Base-by-base conservation (phyloP, 2,797 vertebrate species). In the Echiichthys vipera region DNA sequence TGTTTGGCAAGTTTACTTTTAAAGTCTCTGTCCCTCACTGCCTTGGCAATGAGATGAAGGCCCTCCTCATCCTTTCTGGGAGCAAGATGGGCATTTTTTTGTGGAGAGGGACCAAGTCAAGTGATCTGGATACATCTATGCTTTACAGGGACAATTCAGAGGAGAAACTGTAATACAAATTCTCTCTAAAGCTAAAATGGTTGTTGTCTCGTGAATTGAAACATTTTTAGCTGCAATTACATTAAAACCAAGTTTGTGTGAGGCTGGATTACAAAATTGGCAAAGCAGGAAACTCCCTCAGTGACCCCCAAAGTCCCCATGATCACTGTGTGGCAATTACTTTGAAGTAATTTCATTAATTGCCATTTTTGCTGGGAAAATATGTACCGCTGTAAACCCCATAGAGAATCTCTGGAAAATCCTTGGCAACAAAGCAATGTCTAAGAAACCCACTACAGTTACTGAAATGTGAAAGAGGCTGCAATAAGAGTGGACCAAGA, bases 1-100 rank as follows among this genome's bases (percentile, higher is more conserved):
- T 90, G 88, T 89, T 88, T 83, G 46, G 81, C 80, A 77, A 88
- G 80, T 91, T 88, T 80, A 86, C 84, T 90, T 90, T 86, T 74
- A 74, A 84, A 74, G 61, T 71, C 71, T 49, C 37, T 61, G 67
- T 85, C 83, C 50, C 68, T 71, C 40, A 24, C 62, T 71, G 59
- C 18, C 65, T 61, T 39, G 74, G 67, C 24, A 22, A 51, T 64
- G 30, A 57, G 20, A 17, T 49, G 12, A 72, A 72, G 65, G 9
- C 56, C 11, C 40, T 54, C 12, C 32, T 78, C 46, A 15, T 81
- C 11, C 27, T 49, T 55, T 65, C 43, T 62, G 4, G 24, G 29
- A 45, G 37, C 30, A 67, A 67, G 55, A 51, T 29, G 6, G 40
- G 56, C 17, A 4, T 49, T 58, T 73, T 39, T 24, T 12, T n/a